These are phyloP conservation scores for Austrofundulus limnaeus DNA, from an alignment of 2,113 vertebrate species.

Conservation along the genomic window DNA sequence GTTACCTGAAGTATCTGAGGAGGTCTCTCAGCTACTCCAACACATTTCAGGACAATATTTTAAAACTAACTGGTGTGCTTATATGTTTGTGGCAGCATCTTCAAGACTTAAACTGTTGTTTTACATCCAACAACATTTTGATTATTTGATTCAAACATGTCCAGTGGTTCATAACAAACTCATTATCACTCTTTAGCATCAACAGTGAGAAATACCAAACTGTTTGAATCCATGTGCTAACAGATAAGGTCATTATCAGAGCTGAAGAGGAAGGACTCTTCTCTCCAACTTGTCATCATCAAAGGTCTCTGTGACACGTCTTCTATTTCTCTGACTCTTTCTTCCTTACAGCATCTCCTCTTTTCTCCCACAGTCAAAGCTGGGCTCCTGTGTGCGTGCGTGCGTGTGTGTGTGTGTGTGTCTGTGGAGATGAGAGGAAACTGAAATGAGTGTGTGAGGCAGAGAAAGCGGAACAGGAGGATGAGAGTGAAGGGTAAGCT, in stretches of 20 bases:
- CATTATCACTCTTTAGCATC: no score
- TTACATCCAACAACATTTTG: no score
- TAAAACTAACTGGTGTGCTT: no score
- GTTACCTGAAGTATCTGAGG: no score
- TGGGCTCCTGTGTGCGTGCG: slow-evolving; percentile 35
- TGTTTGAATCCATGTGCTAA: no score
- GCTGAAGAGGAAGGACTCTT: slow-evolving; percentile 17
- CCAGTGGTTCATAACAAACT: no score
- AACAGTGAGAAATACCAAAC: no score
- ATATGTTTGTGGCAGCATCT: no score
- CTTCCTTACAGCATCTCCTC: slow-evolving; percentile 38
- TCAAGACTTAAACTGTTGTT: no score
- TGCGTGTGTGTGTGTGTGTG: slow-evolving; percentile 27
- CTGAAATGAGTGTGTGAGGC: slow-evolving; percentile 30
- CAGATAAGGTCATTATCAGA: slow-evolving; percentile 20
- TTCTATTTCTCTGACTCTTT: slow-evolving; percentile 51
- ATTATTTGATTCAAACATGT: no score
- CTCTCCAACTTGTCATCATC: slow-evolving; percentile 64
- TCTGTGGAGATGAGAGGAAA: slow-evolving; percentile 52
- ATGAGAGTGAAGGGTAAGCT: slow-evolving; percentile 69
- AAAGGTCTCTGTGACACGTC: slow-evolving; percentile 70
- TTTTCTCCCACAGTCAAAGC: slow-evolving; percentile 42
- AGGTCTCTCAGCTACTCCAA: no score
- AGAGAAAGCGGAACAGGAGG: slow-evolving; percentile 46
- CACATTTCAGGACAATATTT: no score